A percentile compares a stretch with the other conserved stretches of the same genome.
Evolutionary conservation across 2,888 invertebrate genomes (phyloP).

Genomic region (Tipula vernalis): DNA sequence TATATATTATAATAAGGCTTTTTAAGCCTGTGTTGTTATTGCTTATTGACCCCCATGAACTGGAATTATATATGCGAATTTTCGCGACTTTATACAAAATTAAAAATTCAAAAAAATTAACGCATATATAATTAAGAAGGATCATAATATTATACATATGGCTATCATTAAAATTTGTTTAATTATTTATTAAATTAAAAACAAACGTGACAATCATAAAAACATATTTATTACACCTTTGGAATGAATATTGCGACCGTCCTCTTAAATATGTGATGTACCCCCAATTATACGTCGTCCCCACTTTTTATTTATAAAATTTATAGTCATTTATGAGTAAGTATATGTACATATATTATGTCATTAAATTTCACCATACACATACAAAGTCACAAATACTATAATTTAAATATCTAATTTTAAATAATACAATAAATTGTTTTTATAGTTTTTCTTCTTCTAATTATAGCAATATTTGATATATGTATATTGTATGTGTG

Average conservation of each 20-base stretch:
- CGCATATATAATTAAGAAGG: not conserved
- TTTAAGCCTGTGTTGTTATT: not conserved
- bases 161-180: not conserved
- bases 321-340: too few relatives aligned
- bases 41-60: not conserved
- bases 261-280: not conserved
- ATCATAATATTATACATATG: not conserved
- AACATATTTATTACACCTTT: not conserved
- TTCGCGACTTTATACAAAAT: not conserved
- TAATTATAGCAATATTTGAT: not conserved
- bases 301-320: not conserved
- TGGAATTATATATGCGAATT: not conserved
- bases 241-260: not conserved
- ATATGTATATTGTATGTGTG: not conserved
- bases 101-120: not conserved
- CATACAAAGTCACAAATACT: not conserved
- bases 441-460: not conserved
- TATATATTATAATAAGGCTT: not conserved
- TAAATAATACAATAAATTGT: not conserved
- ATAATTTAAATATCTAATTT: not conserved
- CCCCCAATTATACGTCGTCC: not conserved
- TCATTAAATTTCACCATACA: not conserved
- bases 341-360: not conserved
- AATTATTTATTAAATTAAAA: not conserved
- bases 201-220: not conserved